A percentile compares a stretch with the other conserved stretches of the same genome.
Evolutionary conservation across 1,140 invertebrate species (phyloP).

Genomic region (Saccostrea glomerata): DNA sequence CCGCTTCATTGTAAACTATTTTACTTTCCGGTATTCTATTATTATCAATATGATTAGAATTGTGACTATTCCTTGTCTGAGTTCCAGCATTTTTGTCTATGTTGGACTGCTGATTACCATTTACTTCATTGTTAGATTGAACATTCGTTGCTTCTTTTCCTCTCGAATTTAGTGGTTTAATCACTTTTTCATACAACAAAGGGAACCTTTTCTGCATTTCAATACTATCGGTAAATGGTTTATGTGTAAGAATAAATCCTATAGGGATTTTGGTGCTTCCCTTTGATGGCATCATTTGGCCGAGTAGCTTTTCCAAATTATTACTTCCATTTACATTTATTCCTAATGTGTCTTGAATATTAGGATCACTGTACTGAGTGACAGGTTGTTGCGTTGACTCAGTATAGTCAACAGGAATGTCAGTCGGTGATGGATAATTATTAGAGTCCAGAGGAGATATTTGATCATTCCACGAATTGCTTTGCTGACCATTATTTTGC

Average conservation of each 20-base stretch:
- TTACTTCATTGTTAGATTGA: not conserved
- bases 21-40: not conserved
- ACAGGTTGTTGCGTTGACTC: not conserved
- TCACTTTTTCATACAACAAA: not conserved
- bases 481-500: not conserved
- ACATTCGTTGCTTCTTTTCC: not conserved
- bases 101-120: not conserved
- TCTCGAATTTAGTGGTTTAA: not conserved
- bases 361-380: not conserved
- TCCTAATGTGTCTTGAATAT: not conserved
- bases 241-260: slow-evolving; percentile 18
- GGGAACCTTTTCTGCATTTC: not conserved
- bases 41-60: not conserved
- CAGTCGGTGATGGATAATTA: not conserved
- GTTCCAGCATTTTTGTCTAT: not conserved
- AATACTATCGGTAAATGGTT: not conserved
- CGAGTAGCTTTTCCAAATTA: not conserved
- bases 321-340: not conserved
- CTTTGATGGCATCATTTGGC: slow-evolving; percentile 5
- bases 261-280: slow-evolving; percentile 18
- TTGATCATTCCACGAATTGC: not conserved
- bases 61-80: not conserved
- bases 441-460: not conserved
- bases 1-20: not conserved
- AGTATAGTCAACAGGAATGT: not conserved